Percentiles rank a stretch among this genome's conserved stretches.
phyloP scores from a whole-genome alignment of 2,888 invertebrate genomes.

The Hirudinaria manillensis region DNA sequence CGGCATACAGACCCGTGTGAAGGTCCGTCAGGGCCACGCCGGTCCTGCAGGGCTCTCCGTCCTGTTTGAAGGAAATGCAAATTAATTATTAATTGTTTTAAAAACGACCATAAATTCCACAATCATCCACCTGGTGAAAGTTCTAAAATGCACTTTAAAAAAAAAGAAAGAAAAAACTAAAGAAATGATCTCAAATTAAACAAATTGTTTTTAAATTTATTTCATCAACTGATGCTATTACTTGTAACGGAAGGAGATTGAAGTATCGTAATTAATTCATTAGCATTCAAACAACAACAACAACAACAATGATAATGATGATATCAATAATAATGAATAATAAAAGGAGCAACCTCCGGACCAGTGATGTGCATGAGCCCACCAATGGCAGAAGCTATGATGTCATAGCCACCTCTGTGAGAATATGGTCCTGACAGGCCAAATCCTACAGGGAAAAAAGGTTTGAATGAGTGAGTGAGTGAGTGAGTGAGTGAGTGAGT shows the following conservation, averaged over 20 bases:
- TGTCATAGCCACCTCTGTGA: conserved; percentile 86
- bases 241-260: too few species aligned
- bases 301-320: too few species aligned
- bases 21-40: conserved; percentile 89
- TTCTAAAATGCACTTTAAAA: too few species aligned
- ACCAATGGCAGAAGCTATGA: conserved; percentile 85
- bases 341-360: conserved; percentile 55
- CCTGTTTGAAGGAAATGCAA: conserved; percentile 40
- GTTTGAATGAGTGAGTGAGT: not conserved
- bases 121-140: not conserved
- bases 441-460: conserved; percentile 60
- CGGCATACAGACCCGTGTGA: conserved; percentile 81
- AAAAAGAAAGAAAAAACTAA: too few species aligned
- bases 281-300: too few species aligned
- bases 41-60: conserved; percentile 79
- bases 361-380: conserved; percentile 86
- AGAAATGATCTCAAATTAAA: too few species aligned
- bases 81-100: not conserved
- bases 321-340: too few species aligned
- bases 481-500: conserved; percentile 12
- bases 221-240: too few species aligned
- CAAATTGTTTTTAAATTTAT: too few species aligned
- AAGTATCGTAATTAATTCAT: too few species aligned
- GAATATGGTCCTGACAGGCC: conserved; percentile 80
- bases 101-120: not conserved